These are phyloP conservation scores for Cichladusa arquata DNA, from an alignment of 2,113 vertebrate species.

Conservation along the genomic window DNA sequence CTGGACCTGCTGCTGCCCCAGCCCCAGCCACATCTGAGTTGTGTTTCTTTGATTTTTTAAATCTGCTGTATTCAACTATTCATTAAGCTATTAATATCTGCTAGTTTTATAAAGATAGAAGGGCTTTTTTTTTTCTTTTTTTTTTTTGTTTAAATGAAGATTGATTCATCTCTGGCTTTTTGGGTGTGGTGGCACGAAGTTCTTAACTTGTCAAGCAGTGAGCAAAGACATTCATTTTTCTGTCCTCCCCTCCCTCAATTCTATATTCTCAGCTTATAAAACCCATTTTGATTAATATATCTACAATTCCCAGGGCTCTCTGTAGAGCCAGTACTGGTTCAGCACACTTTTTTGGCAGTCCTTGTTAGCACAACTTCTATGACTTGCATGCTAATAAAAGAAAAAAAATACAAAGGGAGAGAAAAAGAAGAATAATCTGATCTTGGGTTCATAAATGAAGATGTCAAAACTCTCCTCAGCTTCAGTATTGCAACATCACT, in stretches of 20 bases:
- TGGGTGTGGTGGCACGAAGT: background rate
- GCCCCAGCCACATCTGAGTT: accelerated
- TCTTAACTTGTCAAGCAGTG: background rate
- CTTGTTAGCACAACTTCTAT: background rate
- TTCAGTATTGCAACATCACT: background rate
- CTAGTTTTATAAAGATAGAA: background rate
- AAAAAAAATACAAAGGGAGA: too few relatives aligned
- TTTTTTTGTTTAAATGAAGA: background rate
- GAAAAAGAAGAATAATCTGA: background rate
- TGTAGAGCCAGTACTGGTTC: background rate
- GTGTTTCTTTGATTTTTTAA: background rate
- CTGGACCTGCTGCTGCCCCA: background rate
- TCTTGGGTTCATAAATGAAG: background rate
- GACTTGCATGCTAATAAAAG: background rate
- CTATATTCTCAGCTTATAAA: background rate
- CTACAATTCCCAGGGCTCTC: background rate
- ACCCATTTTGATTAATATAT: background rate
- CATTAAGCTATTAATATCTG: background rate
- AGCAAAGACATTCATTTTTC: background rate
- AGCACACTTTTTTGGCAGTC: background rate
- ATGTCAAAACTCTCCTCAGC: background rate
- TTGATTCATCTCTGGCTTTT: background rate
- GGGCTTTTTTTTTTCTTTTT: background rate
- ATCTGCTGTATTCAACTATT: background rate
- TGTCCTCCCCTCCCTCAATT: background rate